Evolutionary conservation across 2,113 vertebrate genomes (phyloP), one percentile per base, ranked within the genome.

Genomic region (Chitala chitala): DNA sequence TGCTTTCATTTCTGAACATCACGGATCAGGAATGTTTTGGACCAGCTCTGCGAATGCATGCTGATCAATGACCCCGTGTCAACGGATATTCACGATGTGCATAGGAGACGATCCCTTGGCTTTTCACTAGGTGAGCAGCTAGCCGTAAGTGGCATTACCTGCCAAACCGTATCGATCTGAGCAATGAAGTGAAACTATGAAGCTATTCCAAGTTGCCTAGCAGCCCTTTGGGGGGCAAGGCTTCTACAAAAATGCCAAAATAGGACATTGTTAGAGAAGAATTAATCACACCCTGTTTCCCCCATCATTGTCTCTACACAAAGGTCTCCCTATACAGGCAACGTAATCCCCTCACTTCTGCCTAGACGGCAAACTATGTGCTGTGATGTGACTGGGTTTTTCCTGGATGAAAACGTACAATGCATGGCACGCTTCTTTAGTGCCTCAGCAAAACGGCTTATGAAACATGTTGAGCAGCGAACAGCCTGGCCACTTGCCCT

Each of bases 241-340:
- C 77, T 73, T 78, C 76, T 75, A 78, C 73, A 80, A 77, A 72
- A 70, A 85, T 63, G 79, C 76, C 78, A 82, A 84, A 75, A 80
- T 74, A 82, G 82, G 82, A 78, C 77, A 75, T 76, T 51, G 61
- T 78, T 80, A 81, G 81, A 84, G 82, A 78, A 78, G 78, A 86
- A 89, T 90, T 86, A 87, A 90, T 91, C 84, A 89, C 80, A 84
- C 79, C 81, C 82, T 83, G 82, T 87, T 87, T 83, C 71, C 73
- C 73, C 73, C 84, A 83, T 85, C 87, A 86, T 54, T 53, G 24
- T 69, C 80, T 79, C 76, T 69, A 44, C 36, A 79, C 75, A 75
- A 83, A 81, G 82, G 76, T 58, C 55, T 51, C 40, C 20, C 74
- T 17, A 54, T 58, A 22, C 44, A 50, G 54, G 55, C 68, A 50